A percentile compares a stretch with the other conserved stretches of the same genome.
Evolutionary conservation across 2,113 vertebrate genomes (phyloP).

Genomic region (Brachypodius melanocephalos): DNA sequence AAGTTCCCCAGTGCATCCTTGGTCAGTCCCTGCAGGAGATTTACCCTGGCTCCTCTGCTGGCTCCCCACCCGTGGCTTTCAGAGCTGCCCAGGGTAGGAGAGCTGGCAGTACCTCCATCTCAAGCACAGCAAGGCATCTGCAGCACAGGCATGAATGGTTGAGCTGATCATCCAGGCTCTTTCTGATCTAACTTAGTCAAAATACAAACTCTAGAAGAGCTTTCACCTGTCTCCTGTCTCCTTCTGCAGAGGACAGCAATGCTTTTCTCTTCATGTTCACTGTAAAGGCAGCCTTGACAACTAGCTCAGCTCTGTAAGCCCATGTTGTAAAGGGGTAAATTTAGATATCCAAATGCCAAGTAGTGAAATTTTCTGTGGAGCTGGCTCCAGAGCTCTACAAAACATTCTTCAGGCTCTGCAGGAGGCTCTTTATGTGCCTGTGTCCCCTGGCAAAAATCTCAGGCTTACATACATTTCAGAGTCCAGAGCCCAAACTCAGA

Average conservation of each 20-base stretch:
- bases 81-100: background rate
- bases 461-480: background rate
- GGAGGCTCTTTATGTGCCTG: background rate
- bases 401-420: background rate
- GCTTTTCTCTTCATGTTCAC: background rate
- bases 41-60: background rate
- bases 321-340: background rate
- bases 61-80: background rate
- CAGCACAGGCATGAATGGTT: background rate
- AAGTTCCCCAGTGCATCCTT: rapidly evolving
- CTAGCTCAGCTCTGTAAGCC: background rate
- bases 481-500: background rate
- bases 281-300: background rate
- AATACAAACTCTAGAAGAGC: background rate
- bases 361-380: background rate
- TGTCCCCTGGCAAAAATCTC: background rate
- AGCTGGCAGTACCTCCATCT: background rate
- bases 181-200: background rate
- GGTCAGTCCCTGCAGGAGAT: background rate
- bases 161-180: background rate
- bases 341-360: background rate
- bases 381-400: background rate
- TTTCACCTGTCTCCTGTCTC: background rate
- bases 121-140: background rate
- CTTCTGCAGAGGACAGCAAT: background rate